Conservation (phyloP, 2,888 invertebrate genomes). For the Lasius platythorax region DNA sequence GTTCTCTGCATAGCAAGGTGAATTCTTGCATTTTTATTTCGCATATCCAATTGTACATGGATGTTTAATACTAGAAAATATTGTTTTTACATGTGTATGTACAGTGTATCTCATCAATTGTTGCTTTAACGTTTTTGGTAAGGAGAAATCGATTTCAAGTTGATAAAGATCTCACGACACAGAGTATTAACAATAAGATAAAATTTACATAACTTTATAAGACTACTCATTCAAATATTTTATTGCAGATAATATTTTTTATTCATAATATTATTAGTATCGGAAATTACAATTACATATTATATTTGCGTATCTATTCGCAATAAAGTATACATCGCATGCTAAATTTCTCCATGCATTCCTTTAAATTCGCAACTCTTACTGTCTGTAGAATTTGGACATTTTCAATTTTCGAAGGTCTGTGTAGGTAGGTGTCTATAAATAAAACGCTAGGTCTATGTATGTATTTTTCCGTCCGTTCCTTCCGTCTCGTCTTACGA, state of each 20-base stretch:
- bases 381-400: background rate
- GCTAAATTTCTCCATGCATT: background rate
- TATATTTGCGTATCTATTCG: background rate
- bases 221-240: background rate
- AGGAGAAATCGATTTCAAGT: background rate
- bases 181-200: background rate
- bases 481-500: constrained; percentile 61
- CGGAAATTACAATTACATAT: background rate
- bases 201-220: background rate
- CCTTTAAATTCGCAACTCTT: constrained; percentile 11
- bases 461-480: constrained; percentile 55
- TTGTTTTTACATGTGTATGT: background rate
- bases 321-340: background rate
- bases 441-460: constrained; percentile 58
- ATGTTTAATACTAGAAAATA: background rate
- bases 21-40: constrained; percentile 53
- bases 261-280: background rate
- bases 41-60: background rate
- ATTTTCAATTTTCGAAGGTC: constrained; percentile 21
- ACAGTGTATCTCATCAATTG: background rate
- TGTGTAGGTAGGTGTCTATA: constrained; percentile 50
- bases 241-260: background rate
- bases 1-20: background rate
- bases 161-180: background rate
- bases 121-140: background rate